Conservation (phyloP, 2,113 vertebrate species). For the Anarrhichthys ocellatus region DNA sequence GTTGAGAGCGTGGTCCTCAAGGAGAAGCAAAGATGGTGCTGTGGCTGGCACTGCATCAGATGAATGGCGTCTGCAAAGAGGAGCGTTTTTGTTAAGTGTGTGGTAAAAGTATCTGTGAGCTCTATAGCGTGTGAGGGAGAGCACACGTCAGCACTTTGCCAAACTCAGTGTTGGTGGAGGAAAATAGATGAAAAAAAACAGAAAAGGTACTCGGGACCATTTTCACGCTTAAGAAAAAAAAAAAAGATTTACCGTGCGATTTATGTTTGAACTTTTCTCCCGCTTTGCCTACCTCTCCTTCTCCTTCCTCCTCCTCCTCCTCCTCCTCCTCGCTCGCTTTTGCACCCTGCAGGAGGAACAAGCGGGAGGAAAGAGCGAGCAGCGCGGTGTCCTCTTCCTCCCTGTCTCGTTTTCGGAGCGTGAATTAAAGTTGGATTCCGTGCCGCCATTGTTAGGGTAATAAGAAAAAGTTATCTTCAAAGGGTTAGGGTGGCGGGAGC, state of each 20-base stretch:
- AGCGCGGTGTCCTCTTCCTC: slow-evolving; percentile 64
- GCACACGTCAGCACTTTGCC: slow-evolving; percentile 59
- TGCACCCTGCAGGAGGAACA: slow-evolving; percentile 68
- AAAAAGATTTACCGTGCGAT: slow-evolving; percentile 71
- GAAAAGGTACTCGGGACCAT: slow-evolving; percentile 50
- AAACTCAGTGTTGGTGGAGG: slow-evolving; percentile 43
- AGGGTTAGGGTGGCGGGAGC: slow-evolving; percentile 73
- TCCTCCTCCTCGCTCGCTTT: slow-evolving; percentile 26
- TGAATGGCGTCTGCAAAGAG: slow-evolving; percentile 56
- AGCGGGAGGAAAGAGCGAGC: slow-evolving; percentile 50
- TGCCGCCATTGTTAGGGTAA: slow-evolving; percentile 84
- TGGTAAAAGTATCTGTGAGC: slow-evolving; percentile 57
- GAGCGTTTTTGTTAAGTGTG: slow-evolving; percentile 62
- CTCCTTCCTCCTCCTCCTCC: slow-evolving; percentile 32
- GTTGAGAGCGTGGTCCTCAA: slow-evolving; percentile 42
- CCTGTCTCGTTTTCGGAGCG: slow-evolving; percentile 67
- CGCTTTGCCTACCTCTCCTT: slow-evolving; percentile 39
- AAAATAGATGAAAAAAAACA: slow-evolving; percentile 16
- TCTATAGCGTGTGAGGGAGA: slow-evolving; percentile 28
- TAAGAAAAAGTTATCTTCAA: slow-evolving; percentile 89
- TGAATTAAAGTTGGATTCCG: slow-evolving; percentile 84
- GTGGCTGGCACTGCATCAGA: slow-evolving; percentile 70
- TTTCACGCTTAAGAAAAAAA: slow-evolving; percentile 55
- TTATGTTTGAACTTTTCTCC: slow-evolving; percentile 74
- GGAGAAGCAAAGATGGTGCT: slow-evolving; percentile 49